A percentile compares a stretch with the other conserved stretches of the same genome.
Conservation (phyloP, 2,113 vertebrate genomes). For the Rhynchopsitta pachyrhyncha region DNA sequence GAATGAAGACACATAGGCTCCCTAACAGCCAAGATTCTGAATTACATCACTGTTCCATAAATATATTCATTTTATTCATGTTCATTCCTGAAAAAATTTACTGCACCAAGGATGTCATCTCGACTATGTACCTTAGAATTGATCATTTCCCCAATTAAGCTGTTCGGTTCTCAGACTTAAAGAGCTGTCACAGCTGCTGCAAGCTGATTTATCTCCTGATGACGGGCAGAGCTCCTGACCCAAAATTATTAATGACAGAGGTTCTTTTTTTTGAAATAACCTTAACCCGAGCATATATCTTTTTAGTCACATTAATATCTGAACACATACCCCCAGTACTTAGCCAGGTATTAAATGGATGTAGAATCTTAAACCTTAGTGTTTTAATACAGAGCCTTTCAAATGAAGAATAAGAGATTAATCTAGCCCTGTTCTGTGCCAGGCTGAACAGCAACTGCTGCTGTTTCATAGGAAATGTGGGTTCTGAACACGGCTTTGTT, state of each 20-base stretch:
- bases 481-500: background rate
- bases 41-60: conserved; percentile 72
- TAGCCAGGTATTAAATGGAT: conserved; percentile 51
- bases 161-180: conserved; percentile 57
- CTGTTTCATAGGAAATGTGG: background rate
- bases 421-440: background rate
- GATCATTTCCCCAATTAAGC: conserved; percentile 66
- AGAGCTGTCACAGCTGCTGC: conserved; percentile 57
- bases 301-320: conserved; percentile 67
- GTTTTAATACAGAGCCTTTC: conserved; percentile 45
- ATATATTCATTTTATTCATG: conserved; percentile 62
- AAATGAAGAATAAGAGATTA: conserved; percentile 54
- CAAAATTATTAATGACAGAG: conserved; percentile 67
- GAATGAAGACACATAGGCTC: conserved; percentile 38
- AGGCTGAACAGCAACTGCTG: background rate
- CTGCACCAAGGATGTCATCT: conserved; percentile 45
- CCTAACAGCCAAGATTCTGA: conserved; percentile 57
- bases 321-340: conserved; percentile 16
- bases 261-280: conserved; percentile 68
- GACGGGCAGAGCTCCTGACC: conserved; percentile 52
- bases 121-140: conserved; percentile 54
- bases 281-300: conserved; percentile 63
- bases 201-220: conserved; percentile 66
- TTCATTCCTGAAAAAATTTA: conserved; percentile 53
- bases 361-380: conserved; percentile 58